These are phyloP conservation scores for Chaitophorus viminalis DNA, from an alignment of 2,888 invertebrate genomes.

Conservation along the genomic window DNA sequence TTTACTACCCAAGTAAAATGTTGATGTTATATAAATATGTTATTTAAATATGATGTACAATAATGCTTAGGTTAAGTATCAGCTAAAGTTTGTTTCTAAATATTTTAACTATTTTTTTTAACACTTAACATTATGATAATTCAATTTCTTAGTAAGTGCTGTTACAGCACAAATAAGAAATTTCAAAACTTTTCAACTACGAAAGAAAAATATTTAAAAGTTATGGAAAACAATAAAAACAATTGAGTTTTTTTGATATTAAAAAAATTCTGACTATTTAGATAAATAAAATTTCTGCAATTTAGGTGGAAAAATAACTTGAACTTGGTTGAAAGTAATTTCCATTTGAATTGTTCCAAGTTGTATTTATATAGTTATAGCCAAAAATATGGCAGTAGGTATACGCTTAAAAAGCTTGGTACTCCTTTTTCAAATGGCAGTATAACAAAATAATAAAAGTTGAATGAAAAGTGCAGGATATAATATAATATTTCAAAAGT, in stretches of 20 bases:
- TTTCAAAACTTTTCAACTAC: conserved; percentile 6
- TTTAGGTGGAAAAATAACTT: background rate
- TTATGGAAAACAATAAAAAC: background rate
- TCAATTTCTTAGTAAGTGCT: background rate
- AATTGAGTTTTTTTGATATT: background rate
- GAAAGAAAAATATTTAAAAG: background rate
- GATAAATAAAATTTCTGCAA: background rate
- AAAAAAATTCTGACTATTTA: background rate
- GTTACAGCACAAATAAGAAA: conserved; percentile 6
- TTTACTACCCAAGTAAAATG: background rate
- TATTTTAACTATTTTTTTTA: background rate
- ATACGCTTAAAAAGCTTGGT: background rate
- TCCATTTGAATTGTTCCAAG: background rate
- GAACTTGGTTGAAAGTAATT: conserved; percentile 17
- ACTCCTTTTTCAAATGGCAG: background rate
- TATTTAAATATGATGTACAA: too few species aligned
- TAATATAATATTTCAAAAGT: background rate
- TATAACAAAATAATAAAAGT: background rate
- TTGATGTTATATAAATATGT: too few species aligned
- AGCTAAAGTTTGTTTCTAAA: background rate
- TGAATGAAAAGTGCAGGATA: background rate
- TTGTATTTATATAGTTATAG: conserved; percentile 8
- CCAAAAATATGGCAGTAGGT: background rate
- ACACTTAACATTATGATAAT: background rate
- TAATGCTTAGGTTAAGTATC: background rate